phyloP scores from a whole-genome alignment of 2,113 vertebrate species.

The Perca fluviatilis region DNA sequence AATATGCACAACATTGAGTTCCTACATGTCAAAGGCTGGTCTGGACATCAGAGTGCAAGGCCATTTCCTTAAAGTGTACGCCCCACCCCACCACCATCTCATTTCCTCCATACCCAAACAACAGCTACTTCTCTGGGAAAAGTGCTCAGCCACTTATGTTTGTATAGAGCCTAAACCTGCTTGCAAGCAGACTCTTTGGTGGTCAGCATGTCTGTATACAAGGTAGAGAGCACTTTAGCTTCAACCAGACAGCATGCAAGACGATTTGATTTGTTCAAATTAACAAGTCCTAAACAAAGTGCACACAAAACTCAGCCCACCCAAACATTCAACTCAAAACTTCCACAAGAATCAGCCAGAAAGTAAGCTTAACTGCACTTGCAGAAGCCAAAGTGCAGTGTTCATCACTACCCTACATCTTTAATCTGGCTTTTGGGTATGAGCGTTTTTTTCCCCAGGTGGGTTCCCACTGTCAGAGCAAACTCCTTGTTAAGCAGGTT shows the following conservation, averaged over 20 bases:
- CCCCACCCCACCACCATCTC: slow-evolving; percentile 35
- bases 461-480: slow-evolving; percentile 78
- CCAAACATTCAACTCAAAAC: slow-evolving; percentile 29
- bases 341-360: slow-evolving; percentile 19
- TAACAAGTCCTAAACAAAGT: slow-evolving; percentile 8
- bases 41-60: slow-evolving; percentile 69
- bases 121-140: slow-evolving; percentile 73
- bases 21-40: slow-evolving; percentile 58
- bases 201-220: slow-evolving; percentile 43
- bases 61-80: slow-evolving; percentile 77
- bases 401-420: slow-evolving; percentile 29
- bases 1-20: slow-evolving; percentile 40
- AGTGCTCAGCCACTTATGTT: slow-evolving; percentile 56
- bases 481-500: slow-evolving; percentile 65
- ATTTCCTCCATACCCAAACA: slow-evolving; percentile 79
- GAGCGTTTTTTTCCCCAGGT: slow-evolving; percentile 82
- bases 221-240: slow-evolving; percentile 16
- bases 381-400: not conserved
- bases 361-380: not conserved
- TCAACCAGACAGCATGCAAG: not conserved
- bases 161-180: slow-evolving; percentile 20
- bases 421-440: slow-evolving; percentile 75
- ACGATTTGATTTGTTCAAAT: slow-evolving; percentile 14
- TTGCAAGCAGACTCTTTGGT: slow-evolving; percentile 10
- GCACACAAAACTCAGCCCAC: not conserved